Conservation (phyloP, 2,113 vertebrate genomes). For the Puffinus mauretanicus region DNA sequence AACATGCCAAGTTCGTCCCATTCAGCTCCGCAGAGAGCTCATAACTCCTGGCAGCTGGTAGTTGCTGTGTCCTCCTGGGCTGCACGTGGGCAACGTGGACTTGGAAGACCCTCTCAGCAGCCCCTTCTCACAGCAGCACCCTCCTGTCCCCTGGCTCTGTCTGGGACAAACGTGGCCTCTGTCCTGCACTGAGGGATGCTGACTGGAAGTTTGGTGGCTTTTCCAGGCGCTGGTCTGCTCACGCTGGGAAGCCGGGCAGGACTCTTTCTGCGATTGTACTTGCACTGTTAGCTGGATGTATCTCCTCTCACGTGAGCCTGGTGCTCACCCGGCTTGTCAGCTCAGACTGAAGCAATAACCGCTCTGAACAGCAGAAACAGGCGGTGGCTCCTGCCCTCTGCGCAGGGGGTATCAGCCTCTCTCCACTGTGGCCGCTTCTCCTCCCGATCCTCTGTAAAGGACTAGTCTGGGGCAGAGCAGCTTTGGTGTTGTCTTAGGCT, state of each 20-base stretch:
- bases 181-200: not conserved
- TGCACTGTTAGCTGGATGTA: not conserved
- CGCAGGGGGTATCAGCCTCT: not conserved
- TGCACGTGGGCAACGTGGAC: slow-evolving; percentile 6
- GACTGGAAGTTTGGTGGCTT: not conserved
- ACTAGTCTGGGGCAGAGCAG: not conserved
- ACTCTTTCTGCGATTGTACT: not conserved
- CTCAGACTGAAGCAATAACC: not conserved
- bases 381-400: not conserved
- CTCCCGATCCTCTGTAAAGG: not conserved
- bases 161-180: not conserved
- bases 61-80: slow-evolving; percentile 3
- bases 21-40: slow-evolving; percentile 76
- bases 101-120: not conserved
- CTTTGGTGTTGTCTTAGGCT: not conserved
- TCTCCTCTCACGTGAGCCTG: not conserved
- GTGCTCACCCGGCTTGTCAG: not conserved
- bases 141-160: not conserved
- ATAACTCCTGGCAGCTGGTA: slow-evolving; percentile 13
- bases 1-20: slow-evolving; percentile 86
- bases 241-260: not conserved
- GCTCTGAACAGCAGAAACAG: not conserved
- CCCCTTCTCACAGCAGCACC: not conserved
- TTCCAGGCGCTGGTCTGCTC: not conserved
- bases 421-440: not conserved